Percentiles rank a stretch among this genome's conserved stretches.
These are phyloP conservation scores for Tricholaema leucomelas DNA, from an alignment of 2,113 vertebrate genomes.

Conservation along the genomic window DNA sequence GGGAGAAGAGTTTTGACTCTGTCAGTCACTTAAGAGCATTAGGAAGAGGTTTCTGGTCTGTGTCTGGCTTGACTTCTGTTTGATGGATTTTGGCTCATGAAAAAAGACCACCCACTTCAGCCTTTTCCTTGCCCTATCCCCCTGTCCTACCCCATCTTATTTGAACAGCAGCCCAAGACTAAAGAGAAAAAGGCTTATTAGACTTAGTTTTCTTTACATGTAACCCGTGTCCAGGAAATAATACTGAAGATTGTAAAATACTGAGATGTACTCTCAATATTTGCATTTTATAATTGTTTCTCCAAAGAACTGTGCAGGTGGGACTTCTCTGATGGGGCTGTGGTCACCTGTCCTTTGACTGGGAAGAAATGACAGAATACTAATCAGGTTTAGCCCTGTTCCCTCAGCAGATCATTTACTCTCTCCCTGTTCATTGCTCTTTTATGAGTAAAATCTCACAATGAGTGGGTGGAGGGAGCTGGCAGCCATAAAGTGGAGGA, in stretches of 20 bases:
- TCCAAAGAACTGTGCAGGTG: background rate
- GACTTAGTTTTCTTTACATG: background rate
- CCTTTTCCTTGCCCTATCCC: background rate
- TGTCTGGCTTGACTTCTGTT: background rate
- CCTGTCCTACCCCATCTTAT: background rate
- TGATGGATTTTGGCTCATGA: background rate
- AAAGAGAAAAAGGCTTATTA: constrained; percentile 39
- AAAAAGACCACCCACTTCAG: background rate
- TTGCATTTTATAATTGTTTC: constrained; percentile 69
- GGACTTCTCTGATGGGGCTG: background rate
- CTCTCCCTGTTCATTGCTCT: background rate
- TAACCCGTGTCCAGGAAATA: constrained; percentile 9
- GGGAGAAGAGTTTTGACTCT: background rate
- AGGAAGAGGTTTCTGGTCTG: background rate
- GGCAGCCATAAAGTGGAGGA: background rate
- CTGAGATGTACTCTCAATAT: constrained; percentile 42
- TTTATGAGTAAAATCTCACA: constrained; percentile 30
- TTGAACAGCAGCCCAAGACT: background rate
- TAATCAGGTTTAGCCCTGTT: constrained; percentile 3
- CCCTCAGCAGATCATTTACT: background rate
- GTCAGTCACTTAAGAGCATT: background rate
- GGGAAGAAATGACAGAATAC: constrained; percentile 17
- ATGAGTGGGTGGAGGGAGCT: background rate
- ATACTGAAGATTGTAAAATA: constrained; percentile 29
- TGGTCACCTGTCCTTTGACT: constrained; percentile 6